Evolutionary conservation across 2,888 invertebrate species (phyloP).

Genomic region (Melanotus villosus): DNA sequence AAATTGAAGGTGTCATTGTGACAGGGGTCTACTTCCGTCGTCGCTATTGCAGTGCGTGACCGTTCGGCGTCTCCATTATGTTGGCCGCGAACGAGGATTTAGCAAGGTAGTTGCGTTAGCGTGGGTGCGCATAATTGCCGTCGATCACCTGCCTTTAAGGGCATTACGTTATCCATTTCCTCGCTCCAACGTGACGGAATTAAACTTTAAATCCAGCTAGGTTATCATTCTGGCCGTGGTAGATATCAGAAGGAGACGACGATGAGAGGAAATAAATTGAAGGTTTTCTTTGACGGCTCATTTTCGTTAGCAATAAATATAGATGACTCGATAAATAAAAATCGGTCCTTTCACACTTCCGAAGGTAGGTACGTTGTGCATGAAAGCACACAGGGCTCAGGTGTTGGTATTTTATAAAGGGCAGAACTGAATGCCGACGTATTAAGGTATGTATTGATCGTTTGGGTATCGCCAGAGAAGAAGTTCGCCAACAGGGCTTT

Average conservation of each 20-base stretch:
- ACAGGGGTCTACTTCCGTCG: conserved; percentile 27
- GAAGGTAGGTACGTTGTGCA: not conserved
- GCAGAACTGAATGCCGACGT: conserved; percentile 20
- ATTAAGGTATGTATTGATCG: conserved; percentile 38
- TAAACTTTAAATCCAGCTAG: conserved; percentile 23
- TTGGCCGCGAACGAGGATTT: conserved; percentile 27
- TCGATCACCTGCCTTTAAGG: conserved; percentile 30
- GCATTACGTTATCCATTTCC: conserved; percentile 35
- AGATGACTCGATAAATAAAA: conserved; percentile 25
- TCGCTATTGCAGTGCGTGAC: conserved; percentile 32
- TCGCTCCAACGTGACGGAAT: conserved; percentile 13
- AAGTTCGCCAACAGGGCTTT: conserved; percentile 20
- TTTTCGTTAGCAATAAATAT: conserved; percentile 27
- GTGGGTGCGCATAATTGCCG: conserved; percentile 33
- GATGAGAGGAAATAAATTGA: conserved; percentile 21
- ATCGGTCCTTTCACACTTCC: not conserved
- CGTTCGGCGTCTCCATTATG: conserved; percentile 36
- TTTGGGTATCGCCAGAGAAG: conserved; percentile 12
- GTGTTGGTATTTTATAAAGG: conserved; percentile 33
- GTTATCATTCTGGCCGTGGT: conserved; percentile 9
- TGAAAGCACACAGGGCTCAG: conserved; percentile 8
- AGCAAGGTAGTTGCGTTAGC: conserved; percentile 27
- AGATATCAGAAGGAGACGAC: not conserved
- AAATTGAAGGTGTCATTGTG: conserved; percentile 37
- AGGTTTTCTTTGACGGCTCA: conserved; percentile 20